A percentile compares a stretch with the other conserved stretches of the same genome.
phyloP scores from a whole-genome alignment of 2,888 invertebrate species.

The Dorcus parallelipipedus region DNA sequence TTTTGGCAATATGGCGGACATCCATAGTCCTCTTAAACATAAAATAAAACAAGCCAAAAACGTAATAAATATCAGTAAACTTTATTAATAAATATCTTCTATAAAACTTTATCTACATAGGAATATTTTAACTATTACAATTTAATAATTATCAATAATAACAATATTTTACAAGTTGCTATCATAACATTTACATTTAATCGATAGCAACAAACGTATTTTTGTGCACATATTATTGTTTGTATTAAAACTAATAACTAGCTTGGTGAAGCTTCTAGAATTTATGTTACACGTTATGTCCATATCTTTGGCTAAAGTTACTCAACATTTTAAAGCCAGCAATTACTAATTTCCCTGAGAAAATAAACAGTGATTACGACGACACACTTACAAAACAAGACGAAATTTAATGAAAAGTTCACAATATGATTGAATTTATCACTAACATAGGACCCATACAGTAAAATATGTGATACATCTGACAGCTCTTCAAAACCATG shows the following conservation, averaged over 20 bases:
- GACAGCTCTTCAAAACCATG: no score
- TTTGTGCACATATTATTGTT: no score
- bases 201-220: no score
- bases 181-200: not conserved
- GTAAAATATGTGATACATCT: no score
- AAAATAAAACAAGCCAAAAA: no score
- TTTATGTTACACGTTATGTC: not conserved
- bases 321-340: not conserved
- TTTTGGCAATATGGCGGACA: no score
- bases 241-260: not conserved
- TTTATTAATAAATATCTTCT: conserved; percentile 25
- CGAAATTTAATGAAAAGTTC: no score
- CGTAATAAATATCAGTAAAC: conserved; percentile 13
- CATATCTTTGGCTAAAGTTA: conserved; percentile 1
- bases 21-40: no score
- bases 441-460: no score
- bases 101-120: conserved; percentile 24
- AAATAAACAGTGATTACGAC: not conserved
- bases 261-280: not conserved
- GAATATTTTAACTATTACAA: not conserved
- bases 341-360: conserved; percentile 3
- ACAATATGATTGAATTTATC: no score
- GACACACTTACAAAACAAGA: not conserved
- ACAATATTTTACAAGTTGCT: conserved; percentile 1
- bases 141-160: not conserved